Evolutionary conservation across 1,140 invertebrate genomes (phyloP), one percentile per base, ranked within the genome.

Genomic region (Pseudomyrmex cubaensis): DNA sequence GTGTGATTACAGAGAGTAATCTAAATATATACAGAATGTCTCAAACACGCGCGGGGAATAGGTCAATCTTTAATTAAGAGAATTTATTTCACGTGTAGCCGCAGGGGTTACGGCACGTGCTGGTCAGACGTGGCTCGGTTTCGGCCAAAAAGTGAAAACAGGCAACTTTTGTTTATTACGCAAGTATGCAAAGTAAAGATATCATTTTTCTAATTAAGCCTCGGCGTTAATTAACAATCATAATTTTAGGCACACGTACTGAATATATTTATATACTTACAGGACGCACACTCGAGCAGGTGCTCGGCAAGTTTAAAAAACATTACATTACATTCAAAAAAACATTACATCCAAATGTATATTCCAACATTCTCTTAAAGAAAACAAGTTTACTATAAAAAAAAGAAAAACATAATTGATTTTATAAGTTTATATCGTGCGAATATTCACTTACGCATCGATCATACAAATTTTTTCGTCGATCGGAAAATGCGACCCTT

Each of bases 71-170:
- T 44, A 17, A 5, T 22, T 46, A 56, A 57, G 67, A 17, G 67
- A 7, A 25, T 9, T 50, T 5, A 17, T 48, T 50, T 15, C 3
- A 7, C 17, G 15, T 13, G 15, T 5, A 20, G 50, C 22, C 48
- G 74, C 44, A 48, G n/a, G 17, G 17, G 20, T 63, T 75, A 35
- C 46, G 15, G 10, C 52, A 35, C 20, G 46, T 22, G 22, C 9
- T 25, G 10, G 48, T 50, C 46, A 12, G 2, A 57, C 52, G 35
- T 20, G n/a, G 44, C 20, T 35, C 35, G 1, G 10, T 59, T 69
- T 69, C 50, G 70, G 50, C 25, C 22, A 46, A 54, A 70, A 72
- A 80, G 46, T 80, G 76, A 80, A 80, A 80, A 80, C 35, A 15
- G 20, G 46, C 56, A 12, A 17, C 54, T 15, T 63, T 75, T 63